Base-by-base conservation (phyloP, 2,113 vertebrate genomes). In the Lanius ludovicianus region DNA sequence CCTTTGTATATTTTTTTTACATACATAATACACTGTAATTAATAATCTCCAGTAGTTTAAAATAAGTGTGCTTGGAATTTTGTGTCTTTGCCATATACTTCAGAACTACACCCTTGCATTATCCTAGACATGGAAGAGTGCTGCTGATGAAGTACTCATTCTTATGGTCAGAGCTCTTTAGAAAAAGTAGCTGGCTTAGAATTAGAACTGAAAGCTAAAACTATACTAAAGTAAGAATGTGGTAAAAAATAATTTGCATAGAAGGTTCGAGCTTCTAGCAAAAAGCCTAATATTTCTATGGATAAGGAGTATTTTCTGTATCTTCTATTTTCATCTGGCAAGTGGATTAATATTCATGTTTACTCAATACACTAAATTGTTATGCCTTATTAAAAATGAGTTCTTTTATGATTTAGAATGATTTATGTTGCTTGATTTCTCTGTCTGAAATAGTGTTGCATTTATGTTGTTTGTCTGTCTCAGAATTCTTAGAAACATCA, bases 401-500 rank as follows among this genome's bases (percentile, higher is more conserved):
- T 31, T 60, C 3, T 33, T 64, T 70, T 67, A 21, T 35, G 5
- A 28, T 65, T 22, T 74, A 44, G 79, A 50, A 56, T 79, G 4
- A 31, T 55, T 7, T 30, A 1, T 31, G 19, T 11, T 69, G 20
- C 44, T 90, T 67, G 11, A 60, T 93, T 87, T 81, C 60, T 52
- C 2, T 44, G 3, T 90, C 21, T 37, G 87, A 67, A 85, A 52
- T 68, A 84, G 8, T 53, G 50, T 77, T 96, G 53, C 13, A 20
- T 17, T 68, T 84, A 6, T n/a, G 21, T 96, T 98, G 44, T 95
- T 97, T 97, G 30, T 95, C 97, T 92, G 15, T 97, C 95, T 90
- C 91, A 99, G 99, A 98, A 93, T 99, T 98, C 91, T 98, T 99
- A 91, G 98, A 99, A 97, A 98, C 93, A 10, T 99, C 98, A 60